phyloP scores from a whole-genome alignment of 2,113 vertebrate species.

The Scomber colias region DNA sequence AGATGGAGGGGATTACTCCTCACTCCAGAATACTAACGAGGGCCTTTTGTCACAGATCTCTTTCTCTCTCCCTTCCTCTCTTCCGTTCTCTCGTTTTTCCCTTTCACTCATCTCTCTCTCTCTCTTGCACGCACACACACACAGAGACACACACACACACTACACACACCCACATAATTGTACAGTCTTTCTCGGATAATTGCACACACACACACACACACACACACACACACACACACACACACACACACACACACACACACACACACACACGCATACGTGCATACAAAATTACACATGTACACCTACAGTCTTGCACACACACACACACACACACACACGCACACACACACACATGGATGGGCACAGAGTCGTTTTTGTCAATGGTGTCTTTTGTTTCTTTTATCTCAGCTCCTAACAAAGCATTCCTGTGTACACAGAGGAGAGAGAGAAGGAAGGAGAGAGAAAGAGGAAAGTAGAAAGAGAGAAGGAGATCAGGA shows the following conservation, averaged over 20 bases:
- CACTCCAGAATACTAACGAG: constrained; percentile 79
- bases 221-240: constrained; percentile 1
- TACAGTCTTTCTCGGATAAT: constrained; percentile 11
- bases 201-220: constrained; percentile 18
- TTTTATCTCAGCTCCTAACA: constrained; percentile 82
- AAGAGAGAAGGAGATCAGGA: constrained; percentile 44
- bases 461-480: constrained; percentile 21
- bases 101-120: constrained; percentile 54
- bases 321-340: constrained; percentile 34
- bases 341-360: constrained; percentile 54
- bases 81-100: constrained; percentile 45
- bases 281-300: constrained; percentile 17
- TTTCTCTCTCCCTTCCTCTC: constrained; percentile 55
- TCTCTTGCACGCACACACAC: not conserved
- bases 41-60: constrained; percentile 75
- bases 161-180: constrained; percentile 5
- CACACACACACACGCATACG: not conserved
- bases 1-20: constrained; percentile 68
- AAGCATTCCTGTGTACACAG: constrained; percentile 83
- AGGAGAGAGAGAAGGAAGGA: constrained; percentile 31
- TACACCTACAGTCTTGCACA: constrained; percentile 15
- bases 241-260: not conserved
- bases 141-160: constrained; percentile 7
- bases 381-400: constrained; percentile 84
- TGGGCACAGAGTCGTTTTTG: constrained; percentile 77